Evolutionary conservation across 2,113 vertebrate genomes (phyloP), one percentile per base, ranked within the genome.

Genomic region (Alligator sinensis): DNA sequence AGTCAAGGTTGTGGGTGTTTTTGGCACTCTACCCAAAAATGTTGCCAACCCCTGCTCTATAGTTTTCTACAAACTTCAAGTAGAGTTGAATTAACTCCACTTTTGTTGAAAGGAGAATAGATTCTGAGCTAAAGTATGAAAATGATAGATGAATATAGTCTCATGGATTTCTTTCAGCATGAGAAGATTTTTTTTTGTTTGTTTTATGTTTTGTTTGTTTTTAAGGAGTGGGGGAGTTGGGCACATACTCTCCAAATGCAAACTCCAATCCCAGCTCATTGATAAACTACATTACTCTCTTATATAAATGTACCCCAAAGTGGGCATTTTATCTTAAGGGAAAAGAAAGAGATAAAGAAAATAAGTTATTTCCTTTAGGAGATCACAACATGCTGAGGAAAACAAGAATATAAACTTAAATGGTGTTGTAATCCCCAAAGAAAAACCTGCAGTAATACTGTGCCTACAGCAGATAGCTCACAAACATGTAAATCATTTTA

Each of bases 361-460:
- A 91, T 86, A 77, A 84, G 87, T 95, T 94, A 84, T 96, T 96
- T 96, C 82, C 63, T 96, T 87, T 79, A 96, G 87, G 88, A 95
- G 81, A 94, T 85, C 90, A 95, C 86, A 90, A 94, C 78, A 84
- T 90, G 30, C 93, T 88, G 80, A 55, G 68, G 86, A 90, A 94
- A 97, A 94, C 74, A 94, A 89, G 93, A 86, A 95, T 96, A 96
- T 77, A 94, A 93, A 89, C 86, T 64, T 95, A 96, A 97, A 91
- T 88, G 59, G 27, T 94, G 77, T 38, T 93, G 84, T 88, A 96
- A 97, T 81, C 89, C 66, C 90, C 82, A 87, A 91, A 97, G 94
- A 95, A 90, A 96, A 96, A 87, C 61, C 64, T 96, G 83, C 57
- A 77, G 22, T 61, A 92, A 59, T 59, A 60, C 57, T 61, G 27